phyloP scores from a whole-genome alignment of 2,888 invertebrate species.

The Coremacera marginata region DNA sequence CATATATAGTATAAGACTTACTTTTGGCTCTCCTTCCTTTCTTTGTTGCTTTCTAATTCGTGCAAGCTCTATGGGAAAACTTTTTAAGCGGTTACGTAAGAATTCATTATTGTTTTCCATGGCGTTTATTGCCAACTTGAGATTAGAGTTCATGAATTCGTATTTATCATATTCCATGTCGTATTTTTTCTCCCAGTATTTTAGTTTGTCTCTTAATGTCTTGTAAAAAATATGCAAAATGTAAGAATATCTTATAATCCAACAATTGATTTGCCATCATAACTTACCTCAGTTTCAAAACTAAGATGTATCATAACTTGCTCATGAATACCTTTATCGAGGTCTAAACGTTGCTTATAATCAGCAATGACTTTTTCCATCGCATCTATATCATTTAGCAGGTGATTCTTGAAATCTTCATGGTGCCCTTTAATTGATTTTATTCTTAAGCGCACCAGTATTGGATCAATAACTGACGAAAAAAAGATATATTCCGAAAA shows the following conservation, averaged over 20 bases:
- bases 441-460: too few relatives aligned
- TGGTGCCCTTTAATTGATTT: too few relatives aligned
- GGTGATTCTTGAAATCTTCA: too few relatives aligned
- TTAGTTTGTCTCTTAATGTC: neutral
- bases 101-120: neutral
- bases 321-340: neutral
- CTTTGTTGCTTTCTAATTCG: too few relatives aligned
- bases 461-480: too few relatives aligned
- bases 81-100: neutral
- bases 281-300: neutral
- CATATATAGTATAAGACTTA: too few relatives aligned
- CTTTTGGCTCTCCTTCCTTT: neutral
- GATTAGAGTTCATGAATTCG: neutral
- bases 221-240: neutral
- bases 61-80: neutral
- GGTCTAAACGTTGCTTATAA: too few relatives aligned
- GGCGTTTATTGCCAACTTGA: neutral
- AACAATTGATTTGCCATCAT: neutral
- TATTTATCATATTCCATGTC: neutral
- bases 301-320: neutral
- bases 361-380: too few relatives aligned
- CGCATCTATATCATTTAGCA: too few relatives aligned
- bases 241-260: neutral
- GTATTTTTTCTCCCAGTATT: neutral
- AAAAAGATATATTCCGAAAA: too few relatives aligned